phyloP scores from a whole-genome alignment of 2,888 invertebrate species.

The Leucophenga maculata region DNA sequence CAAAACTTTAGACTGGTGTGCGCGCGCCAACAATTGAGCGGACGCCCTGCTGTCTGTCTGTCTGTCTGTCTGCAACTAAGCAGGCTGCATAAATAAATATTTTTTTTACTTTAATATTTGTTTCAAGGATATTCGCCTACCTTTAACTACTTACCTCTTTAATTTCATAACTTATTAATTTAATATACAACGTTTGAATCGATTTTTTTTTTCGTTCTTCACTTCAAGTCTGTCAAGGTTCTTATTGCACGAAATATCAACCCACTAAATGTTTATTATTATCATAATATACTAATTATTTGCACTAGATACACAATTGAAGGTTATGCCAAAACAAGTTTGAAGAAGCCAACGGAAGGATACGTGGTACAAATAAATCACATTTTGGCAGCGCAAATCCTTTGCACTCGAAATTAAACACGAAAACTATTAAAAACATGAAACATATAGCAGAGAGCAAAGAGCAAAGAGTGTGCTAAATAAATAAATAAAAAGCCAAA shows the following conservation, averaged over 20 bases:
- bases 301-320: constrained; percentile 19
- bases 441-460: not conserved
- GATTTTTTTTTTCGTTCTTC: not conserved
- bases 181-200: not conserved
- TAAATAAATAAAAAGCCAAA: not conserved
- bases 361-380: constrained; percentile 3
- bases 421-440: constrained; percentile 44
- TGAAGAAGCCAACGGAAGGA: not conserved
- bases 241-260: constrained; percentile 8
- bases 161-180: constrained; percentile 12
- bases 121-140: not conserved
- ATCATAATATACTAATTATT: constrained; percentile 23
- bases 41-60: not conserved
- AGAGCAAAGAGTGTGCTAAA: not conserved
- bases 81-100: not conserved
- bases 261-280: constrained; percentile 4
- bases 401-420: constrained; percentile 49
- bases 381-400: constrained; percentile 12
- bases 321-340: not conserved
- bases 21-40: not conserved
- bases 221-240: not conserved
- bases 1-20: not conserved
- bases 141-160: not conserved
- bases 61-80: too few species aligned
- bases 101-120: not conserved